These are phyloP conservation scores for Dreissena rostriformis DNA, from an alignment of 1,140 invertebrate species.

Conservation along the genomic window DNA sequence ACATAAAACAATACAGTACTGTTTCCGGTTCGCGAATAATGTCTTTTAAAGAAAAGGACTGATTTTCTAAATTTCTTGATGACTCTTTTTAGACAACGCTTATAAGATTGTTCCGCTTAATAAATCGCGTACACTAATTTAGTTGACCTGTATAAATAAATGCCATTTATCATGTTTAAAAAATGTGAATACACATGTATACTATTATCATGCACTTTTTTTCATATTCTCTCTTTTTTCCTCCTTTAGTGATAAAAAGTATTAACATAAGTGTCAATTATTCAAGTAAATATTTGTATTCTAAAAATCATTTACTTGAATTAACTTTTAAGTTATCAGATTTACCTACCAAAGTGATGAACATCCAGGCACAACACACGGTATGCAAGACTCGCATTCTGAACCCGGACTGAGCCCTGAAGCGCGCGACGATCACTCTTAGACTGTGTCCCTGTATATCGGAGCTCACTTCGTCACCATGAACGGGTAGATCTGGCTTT, in stretches of 20 bases:
- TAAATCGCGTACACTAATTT: not conserved
- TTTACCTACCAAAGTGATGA: constrained; percentile 37
- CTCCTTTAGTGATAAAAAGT: not conserved
- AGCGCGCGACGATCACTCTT: not conserved
- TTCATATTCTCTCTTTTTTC: not conserved
- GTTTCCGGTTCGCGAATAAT: not conserved
- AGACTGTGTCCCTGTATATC: not conserved
- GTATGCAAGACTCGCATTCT: constrained; percentile 38
- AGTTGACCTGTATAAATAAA: not conserved
- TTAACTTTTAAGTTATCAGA: not conserved
- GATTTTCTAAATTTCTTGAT: not conserved
- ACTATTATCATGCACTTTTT: not conserved
- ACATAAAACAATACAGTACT: not conserved
- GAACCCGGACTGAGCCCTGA: not conserved
- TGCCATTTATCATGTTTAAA: too few relatives aligned
- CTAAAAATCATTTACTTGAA: not conserved
- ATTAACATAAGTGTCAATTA: not conserved
- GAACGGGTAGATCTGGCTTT: not conserved
- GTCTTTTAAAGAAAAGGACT: not conserved
- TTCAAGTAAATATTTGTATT: not conserved
- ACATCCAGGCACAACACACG: constrained; percentile 28
- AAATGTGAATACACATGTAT: not conserved
- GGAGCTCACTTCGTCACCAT: not conserved
- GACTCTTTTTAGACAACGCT: not conserved
- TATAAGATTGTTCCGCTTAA: not conserved